Evolutionary conservation across 1,140 invertebrate genomes (phyloP), one percentile per base, ranked within the genome.

Genomic region (Cotesia vestalis): DNA sequence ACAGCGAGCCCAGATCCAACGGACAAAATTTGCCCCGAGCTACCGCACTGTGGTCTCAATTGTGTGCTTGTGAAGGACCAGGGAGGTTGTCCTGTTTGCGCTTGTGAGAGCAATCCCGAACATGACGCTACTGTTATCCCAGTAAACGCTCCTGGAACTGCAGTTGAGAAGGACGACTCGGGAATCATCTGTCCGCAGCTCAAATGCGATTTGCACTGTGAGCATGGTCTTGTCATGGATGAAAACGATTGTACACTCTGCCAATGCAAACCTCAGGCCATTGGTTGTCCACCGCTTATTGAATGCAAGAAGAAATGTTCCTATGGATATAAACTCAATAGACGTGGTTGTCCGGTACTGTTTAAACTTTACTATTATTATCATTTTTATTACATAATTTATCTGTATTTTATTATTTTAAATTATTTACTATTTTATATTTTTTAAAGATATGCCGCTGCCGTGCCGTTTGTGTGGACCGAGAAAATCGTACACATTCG

Each of bases 161-260:
- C 68, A 8, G 72, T 74, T 71, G 69, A 66, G 53, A 75, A 74
- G 63, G 73, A 73, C 35, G 64, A 73, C 14, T 17, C n/a, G 6
- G 78, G 79, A 59, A 78, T 66, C n/a, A 57, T 79, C 20, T 85
- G 83, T 66, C 82, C 83, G 12, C 76, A 79, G 14, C 74, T 85
- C 0, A 79, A 80, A 53, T 85, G 84, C 69, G 78, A 81, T 52
- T 77, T 83, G 11, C 79, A 84, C 73, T 85, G 83, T 74, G 81
- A 82, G 12, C 74, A 67, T 0, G 83, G 83, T 2, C 71, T 84
- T 40, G 68, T 81, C 2, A 79, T 81, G 78, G 85, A 86, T 57
- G 80, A 82, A 38, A 84, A 83, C 52, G 81, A 81, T 55, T 86
- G 85, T 70, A 80, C 77, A 9, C 69, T 85, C 0, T 85, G 84